phyloP scores from a whole-genome alignment of 2,888 invertebrate genomes.

The Tenthredo mesomela region DNA sequence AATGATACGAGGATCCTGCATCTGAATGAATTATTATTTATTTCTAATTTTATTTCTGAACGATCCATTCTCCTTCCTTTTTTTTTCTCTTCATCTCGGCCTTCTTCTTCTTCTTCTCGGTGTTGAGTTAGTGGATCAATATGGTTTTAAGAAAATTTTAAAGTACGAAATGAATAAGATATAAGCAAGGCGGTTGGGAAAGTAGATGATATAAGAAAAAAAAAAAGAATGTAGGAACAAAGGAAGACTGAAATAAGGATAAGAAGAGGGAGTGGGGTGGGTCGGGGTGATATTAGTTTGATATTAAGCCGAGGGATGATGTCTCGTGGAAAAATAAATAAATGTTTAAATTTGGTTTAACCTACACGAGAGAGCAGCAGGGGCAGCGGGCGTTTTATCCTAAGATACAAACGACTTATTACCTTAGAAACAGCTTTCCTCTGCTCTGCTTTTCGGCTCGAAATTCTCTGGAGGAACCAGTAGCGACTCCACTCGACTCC shows the following conservation, averaged over 20 bases:
- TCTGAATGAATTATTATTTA: conserved; percentile 69
- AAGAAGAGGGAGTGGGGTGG: background rate
- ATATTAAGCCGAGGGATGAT: conserved; percentile 4
- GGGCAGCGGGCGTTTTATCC: conserved; percentile 32
- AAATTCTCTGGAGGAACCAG: background rate
- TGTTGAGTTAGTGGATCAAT: background rate
- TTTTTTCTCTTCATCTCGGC: too few species aligned
- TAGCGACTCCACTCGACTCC: conserved; percentile 44
- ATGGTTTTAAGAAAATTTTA: background rate
- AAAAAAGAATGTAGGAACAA: background rate
- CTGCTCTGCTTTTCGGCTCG: background rate
- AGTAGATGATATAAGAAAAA: background rate
- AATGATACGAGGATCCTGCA: conserved; percentile 70
- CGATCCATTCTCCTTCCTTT: background rate
- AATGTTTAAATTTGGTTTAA: conserved; percentile 40
- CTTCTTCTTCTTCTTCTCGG: background rate
- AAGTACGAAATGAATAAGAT: background rate
- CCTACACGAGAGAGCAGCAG: background rate
- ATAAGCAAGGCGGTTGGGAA: background rate
- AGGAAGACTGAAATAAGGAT: background rate
- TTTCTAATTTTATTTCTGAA: too few species aligned
- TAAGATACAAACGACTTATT: conserved; percentile 44
- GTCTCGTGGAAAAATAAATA: conserved; percentile 31
- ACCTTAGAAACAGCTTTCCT: conserved; percentile 25
- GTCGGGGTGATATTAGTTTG: background rate